A percentile compares a stretch with the other conserved stretches of the same genome.
phyloP scores from a whole-genome alignment of 2,888 invertebrate species.

The Dendrolimus houi region DNA sequence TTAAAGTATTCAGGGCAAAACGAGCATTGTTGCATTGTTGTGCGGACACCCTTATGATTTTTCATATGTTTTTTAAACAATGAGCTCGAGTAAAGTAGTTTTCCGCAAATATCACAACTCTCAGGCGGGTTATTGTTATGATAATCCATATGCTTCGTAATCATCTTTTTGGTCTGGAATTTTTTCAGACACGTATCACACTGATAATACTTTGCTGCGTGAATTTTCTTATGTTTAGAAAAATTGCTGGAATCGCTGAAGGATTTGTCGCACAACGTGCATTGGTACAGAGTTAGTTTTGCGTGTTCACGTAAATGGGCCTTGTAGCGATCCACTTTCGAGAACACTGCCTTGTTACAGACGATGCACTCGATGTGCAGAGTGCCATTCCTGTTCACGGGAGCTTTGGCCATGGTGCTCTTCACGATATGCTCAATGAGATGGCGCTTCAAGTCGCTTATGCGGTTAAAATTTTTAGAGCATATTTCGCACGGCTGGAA shows the following conservation, averaged over 20 bases:
- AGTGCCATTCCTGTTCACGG: conserved; percentile 41
- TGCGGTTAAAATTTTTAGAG: conserved; percentile 53
- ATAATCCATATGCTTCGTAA: conserved; percentile 60
- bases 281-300: conserved; percentile 62
- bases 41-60: conserved; percentile 33
- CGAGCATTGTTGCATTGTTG: conserved; percentile 38
- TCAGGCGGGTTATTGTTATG: conserved; percentile 50
- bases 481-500: conserved; percentile 59
- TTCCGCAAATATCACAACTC: conserved; percentile 43
- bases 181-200: conserved; percentile 65
- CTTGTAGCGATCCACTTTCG: conserved; percentile 58
- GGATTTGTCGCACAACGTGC: conserved; percentile 63
- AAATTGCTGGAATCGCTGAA: conserved; percentile 71
- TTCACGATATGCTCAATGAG: conserved; percentile 64
- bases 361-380: conserved; percentile 57
- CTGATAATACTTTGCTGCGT: conserved; percentile 50
- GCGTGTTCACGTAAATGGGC: conserved; percentile 66
- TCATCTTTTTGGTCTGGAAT: conserved; percentile 67
- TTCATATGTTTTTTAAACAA: conserved; percentile 61
- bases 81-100: conserved; percentile 56
- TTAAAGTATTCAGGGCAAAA: conserved; percentile 46
- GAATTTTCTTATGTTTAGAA: conserved; percentile 70
- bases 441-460: conserved; percentile 64
- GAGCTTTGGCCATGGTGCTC: conserved; percentile 53
- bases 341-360: conserved; percentile 45